Conservation (phyloP, 2,888 invertebrate species). For the Buathra laborator region DNA sequence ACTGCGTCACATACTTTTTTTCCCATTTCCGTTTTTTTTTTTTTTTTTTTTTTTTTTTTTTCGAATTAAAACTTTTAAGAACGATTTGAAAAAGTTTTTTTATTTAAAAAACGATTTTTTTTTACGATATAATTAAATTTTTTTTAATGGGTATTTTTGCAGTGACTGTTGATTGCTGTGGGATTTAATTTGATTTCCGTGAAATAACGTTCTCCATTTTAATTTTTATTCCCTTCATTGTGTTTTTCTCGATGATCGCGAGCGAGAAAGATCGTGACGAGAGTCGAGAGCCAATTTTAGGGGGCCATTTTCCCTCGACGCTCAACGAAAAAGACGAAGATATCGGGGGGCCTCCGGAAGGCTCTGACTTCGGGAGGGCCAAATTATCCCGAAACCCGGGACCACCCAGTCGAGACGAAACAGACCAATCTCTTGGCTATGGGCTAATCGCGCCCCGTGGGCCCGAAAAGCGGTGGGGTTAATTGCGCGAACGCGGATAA, state of each 20-base stretch:
- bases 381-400: constrained; percentile 80
- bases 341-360: constrained; percentile 30
- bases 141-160: background rate
- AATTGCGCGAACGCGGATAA: constrained; percentile 77
- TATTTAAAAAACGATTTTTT: too few relatives aligned
- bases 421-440: constrained; percentile 82
- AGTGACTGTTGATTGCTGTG: background rate
- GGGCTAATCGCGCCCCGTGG: constrained; percentile 80
- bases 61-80: too few relatives aligned
- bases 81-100: too few relatives aligned
- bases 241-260: constrained; percentile 21
- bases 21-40: constrained; percentile 6
- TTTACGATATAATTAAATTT: too few relatives aligned
- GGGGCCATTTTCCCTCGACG: constrained; percentile 79
- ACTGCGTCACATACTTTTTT: background rate
- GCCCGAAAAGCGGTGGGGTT: constrained; percentile 79
- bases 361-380: constrained; percentile 76
- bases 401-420: constrained; percentile 81
- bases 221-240: constrained; percentile 9
- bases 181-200: background rate
- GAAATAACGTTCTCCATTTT: background rate
- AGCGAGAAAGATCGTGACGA: constrained; percentile 30
- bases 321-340: constrained; percentile 69
- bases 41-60: constrained; percentile 6
- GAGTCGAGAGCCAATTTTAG: constrained; percentile 75